Percentiles rank a stretch among this genome's conserved stretches.
Conservation (phyloP, 2,888 invertebrate genomes). For the Polydrusus cervinus region DNA sequence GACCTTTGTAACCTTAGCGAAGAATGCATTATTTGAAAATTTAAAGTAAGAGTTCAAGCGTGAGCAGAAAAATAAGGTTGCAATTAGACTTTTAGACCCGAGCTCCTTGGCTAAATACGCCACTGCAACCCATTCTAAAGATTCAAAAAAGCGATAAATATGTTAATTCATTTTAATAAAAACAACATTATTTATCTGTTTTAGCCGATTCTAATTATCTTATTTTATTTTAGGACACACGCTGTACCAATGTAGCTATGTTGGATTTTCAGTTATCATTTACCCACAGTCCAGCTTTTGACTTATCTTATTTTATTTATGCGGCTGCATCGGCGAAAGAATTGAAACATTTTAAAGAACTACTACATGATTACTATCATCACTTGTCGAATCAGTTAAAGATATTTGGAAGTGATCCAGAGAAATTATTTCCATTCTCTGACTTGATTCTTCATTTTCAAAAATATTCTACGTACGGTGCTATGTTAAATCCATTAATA, state of each 20-base stretch:
- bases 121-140: too few species aligned
- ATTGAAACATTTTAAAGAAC: slow-evolving; percentile 58
- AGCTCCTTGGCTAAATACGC: too few species aligned
- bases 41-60: too few species aligned
- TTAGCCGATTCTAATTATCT: not conserved
- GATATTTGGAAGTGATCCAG: slow-evolving; percentile 61
- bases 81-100: too few species aligned
- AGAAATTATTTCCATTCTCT: slow-evolving; percentile 61
- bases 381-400: slow-evolving; percentile 59
- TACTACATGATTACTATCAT: slow-evolving; percentile 63
- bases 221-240: slow-evolving; percentile 48
- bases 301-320: slow-evolving; percentile 64
- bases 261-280: slow-evolving; percentile 62
- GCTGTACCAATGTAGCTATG: slow-evolving; percentile 55
- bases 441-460: slow-evolving; percentile 61
- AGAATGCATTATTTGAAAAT: too few species aligned
- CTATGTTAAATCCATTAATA: slow-evolving; percentile 41
- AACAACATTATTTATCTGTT: too few species aligned
- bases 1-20: too few species aligned
- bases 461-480: slow-evolving; percentile 57
- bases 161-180: too few species aligned
- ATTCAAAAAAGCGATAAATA: too few species aligned
- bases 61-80: too few species aligned
- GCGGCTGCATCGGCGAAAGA: slow-evolving; percentile 59
- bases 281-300: slow-evolving; percentile 59